These are phyloP conservation scores for Hydrotaea cyrtoneurina DNA, from an alignment of 2,888 invertebrate genomes.

Conservation along the genomic window DNA sequence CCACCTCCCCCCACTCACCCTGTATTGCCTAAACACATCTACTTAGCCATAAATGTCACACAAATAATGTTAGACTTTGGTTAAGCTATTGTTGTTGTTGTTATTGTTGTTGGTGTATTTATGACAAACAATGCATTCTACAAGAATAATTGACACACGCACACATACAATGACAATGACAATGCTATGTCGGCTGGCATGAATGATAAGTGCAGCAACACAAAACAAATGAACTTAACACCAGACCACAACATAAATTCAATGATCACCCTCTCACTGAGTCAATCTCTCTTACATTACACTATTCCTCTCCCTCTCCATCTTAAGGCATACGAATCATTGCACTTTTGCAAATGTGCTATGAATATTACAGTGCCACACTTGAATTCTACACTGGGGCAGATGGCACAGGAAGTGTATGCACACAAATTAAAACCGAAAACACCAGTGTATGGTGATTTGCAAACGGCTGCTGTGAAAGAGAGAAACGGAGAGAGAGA, in stretches of 20 bases:
- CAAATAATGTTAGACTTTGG: neutral
- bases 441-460: neutral
- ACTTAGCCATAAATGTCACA: neutral
- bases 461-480: neutral
- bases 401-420: neutral
- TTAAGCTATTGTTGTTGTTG: too few species aligned
- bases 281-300: too few species aligned
- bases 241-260: neutral
- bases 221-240: neutral
- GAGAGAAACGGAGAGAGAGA: too few species aligned
- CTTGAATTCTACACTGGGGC: neutral
- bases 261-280: too few species aligned
- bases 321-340: neutral
- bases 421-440: conserved; percentile 18
- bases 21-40: too few species aligned
- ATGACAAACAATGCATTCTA: neutral
- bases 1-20: too few species aligned
- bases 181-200: neutral
- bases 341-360: neutral
- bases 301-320: neutral
- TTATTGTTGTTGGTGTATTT: too few species aligned
- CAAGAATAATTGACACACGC: neutral
- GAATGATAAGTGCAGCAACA: neutral
- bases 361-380: neutral
- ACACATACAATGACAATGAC: too few species aligned